These are phyloP conservation scores for Platycheirus albimanus DNA, from an alignment of 2,888 invertebrate genomes.

Conservation along the genomic window DNA sequence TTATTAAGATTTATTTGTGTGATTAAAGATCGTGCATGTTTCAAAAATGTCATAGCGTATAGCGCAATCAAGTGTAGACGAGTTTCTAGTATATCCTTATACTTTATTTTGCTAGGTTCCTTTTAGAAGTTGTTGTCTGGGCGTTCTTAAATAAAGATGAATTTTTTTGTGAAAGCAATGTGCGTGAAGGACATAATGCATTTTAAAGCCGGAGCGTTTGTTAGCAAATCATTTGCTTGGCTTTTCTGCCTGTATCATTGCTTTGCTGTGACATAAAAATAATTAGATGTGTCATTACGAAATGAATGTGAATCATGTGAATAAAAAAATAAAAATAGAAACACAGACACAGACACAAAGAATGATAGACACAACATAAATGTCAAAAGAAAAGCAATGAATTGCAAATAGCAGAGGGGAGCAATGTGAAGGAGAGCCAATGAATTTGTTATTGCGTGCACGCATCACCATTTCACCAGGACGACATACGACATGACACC, in stretches of 20 bases:
- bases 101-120: not conserved
- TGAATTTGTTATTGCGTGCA: constrained; percentile 51
- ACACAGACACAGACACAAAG: not conserved
- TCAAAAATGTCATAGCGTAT: too few relatives aligned
- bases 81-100: not conserved
- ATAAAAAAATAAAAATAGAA: not conserved
- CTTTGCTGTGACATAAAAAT: constrained; percentile 40
- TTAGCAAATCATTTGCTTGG: constrained; percentile 25
- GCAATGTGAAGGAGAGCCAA: not conserved
- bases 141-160: not conserved
- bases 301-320: constrained; percentile 20
- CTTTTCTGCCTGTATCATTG: constrained; percentile 1
- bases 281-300: constrained; percentile 59
- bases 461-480: constrained; percentile 15
- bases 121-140: not conserved
- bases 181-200: constrained; percentile 45
- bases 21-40: too few relatives aligned
- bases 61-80: too few relatives aligned
- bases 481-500: not conserved
- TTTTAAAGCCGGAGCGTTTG: constrained; percentile 25
- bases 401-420: constrained; percentile 25
- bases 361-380: not conserved
- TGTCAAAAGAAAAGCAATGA: constrained; percentile 37
- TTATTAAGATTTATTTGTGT: too few relatives aligned
- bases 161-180: not conserved